phyloP scores from a whole-genome alignment of 2,797 vertebrate genomes.

The Apogon hyalosoma region DNA sequence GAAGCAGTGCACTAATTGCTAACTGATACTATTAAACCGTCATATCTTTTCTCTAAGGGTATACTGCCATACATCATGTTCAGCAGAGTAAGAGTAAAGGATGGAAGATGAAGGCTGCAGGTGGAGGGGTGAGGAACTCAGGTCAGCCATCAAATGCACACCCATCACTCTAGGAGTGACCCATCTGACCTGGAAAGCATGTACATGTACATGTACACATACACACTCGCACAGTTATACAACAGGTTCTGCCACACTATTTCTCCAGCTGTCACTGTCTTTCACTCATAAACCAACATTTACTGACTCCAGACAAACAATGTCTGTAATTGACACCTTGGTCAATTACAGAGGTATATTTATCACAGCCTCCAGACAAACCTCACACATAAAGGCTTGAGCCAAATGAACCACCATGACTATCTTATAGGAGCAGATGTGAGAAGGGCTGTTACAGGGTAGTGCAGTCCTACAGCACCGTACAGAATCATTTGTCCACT shows the following conservation, averaged over 20 bases:
- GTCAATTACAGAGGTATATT: slow-evolving; percentile 67
- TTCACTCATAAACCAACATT: slow-evolving; percentile 56
- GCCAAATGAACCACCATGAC: slow-evolving; percentile 22
- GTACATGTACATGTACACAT: slow-evolving; percentile 7
- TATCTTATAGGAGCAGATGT: slow-evolving; percentile 62
- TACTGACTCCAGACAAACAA: slow-evolving; percentile 57
- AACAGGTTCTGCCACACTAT: slow-evolving; percentile 46
- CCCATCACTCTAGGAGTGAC: slow-evolving; percentile 71
- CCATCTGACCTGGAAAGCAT: slow-evolving; percentile 51
- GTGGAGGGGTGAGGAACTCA: slow-evolving; percentile 55
- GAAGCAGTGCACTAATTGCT: slow-evolving; percentile 47
- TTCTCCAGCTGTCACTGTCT: slow-evolving; percentile 64
- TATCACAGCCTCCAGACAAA: slow-evolving; percentile 61
- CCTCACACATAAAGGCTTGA: slow-evolving; percentile 35
- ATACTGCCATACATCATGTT: slow-evolving; percentile 29
- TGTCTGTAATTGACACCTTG: slow-evolving; percentile 63
- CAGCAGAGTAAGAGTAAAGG: slow-evolving; percentile 26
- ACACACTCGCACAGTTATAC: slow-evolving; percentile 20
- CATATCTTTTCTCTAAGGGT: slow-evolving; percentile 1
- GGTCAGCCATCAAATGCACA: slow-evolving; percentile 67
- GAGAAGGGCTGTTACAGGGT: slow-evolving; percentile 40
- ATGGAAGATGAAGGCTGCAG: slow-evolving; percentile 38
- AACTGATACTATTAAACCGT: slow-evolving; percentile 28
- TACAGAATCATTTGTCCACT: slow-evolving; percentile 29
- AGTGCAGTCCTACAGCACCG: slow-evolving; percentile 37